phyloP scores from a whole-genome alignment of 2,113 vertebrate genomes.

The Murina feae region DNA sequence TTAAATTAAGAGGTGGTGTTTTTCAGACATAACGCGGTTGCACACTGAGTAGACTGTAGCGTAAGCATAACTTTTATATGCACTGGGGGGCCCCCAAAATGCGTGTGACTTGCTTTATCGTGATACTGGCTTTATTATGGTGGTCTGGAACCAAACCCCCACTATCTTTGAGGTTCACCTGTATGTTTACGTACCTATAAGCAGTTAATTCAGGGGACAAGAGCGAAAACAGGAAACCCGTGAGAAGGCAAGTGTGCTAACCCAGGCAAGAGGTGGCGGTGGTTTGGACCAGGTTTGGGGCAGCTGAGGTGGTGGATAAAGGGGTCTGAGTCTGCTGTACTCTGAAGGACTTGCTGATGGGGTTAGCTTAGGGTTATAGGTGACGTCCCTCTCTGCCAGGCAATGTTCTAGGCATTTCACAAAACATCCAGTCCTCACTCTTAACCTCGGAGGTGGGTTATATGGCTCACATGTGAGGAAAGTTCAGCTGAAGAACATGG shows the following conservation, averaged over 20 bases:
- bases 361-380: neutral
- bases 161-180: too few relatives aligned
- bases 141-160: neutral
- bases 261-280: neutral
- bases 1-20: too few relatives aligned
- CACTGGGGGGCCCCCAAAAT: neutral
- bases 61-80: neutral
- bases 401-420: neutral
- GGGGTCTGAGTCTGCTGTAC: rapidly evolving
- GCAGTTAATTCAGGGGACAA: too few relatives aligned
- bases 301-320: rapidly evolving
- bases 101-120: neutral
- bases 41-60: neutral
- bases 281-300: rapidly evolving
- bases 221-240: neutral
- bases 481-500: neutral
- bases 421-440: neutral
- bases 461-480: neutral
- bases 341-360: neutral
- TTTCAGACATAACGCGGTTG: too few relatives aligned
- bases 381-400: neutral
- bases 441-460: too few relatives aligned
- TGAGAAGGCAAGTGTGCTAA: neutral
- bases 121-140: rapidly evolving
- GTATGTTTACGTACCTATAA: rapidly evolving